A percentile compares a stretch with the other conserved stretches of the same genome.
Conservation (phyloP, 1,140 invertebrate species). For the Drosophila mojavensis region DNA sequence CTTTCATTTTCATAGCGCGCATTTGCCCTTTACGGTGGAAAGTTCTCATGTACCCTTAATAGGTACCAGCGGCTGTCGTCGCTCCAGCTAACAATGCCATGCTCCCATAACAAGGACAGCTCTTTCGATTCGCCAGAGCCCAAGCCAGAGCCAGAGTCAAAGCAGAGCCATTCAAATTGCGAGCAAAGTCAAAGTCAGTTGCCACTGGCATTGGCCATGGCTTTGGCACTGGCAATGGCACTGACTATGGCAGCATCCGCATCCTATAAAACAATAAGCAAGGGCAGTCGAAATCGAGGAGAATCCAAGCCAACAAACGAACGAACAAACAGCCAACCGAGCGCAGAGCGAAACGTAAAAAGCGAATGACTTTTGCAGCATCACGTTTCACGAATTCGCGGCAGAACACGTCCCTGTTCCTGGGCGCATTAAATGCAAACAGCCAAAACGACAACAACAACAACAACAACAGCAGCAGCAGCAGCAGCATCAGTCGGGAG, state of each 20-base stretch:
- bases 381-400: conserved; percentile 83
- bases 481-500: conserved; percentile 55
- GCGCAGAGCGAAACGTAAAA: conserved; percentile 19
- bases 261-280: conserved; percentile 59
- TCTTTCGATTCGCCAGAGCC: conserved; percentile 1
- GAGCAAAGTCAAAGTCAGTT: conserved; percentile 58
- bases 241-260: conserved; percentile 45
- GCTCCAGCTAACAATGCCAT: conserved; percentile 57
- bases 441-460: conserved; percentile 50
- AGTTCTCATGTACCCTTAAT: conserved; percentile 72
- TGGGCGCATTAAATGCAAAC: conserved; percentile 79
- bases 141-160: conserved; percentile 5
- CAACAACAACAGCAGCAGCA: conserved; percentile 43
- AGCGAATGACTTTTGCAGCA: conserved; percentile 73
- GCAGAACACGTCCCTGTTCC: conserved; percentile 72
- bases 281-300: conserved; percentile 60
- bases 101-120: conserved; percentile 70
- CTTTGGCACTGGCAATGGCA: conserved; percentile 32
- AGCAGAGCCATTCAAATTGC: conserved; percentile 68
- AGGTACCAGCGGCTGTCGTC: conserved; percentile 32
- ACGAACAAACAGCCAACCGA: conserved; percentile 21
- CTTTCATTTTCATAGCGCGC: conserved; percentile 75
- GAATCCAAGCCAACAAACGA: conserved; percentile 55
- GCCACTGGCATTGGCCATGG: conserved; percentile 23
- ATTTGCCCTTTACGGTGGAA: conserved; percentile 54